phyloP scores from a whole-genome alignment of 2,797 vertebrate genomes.

The Enteromius fasciolatus region DNA sequence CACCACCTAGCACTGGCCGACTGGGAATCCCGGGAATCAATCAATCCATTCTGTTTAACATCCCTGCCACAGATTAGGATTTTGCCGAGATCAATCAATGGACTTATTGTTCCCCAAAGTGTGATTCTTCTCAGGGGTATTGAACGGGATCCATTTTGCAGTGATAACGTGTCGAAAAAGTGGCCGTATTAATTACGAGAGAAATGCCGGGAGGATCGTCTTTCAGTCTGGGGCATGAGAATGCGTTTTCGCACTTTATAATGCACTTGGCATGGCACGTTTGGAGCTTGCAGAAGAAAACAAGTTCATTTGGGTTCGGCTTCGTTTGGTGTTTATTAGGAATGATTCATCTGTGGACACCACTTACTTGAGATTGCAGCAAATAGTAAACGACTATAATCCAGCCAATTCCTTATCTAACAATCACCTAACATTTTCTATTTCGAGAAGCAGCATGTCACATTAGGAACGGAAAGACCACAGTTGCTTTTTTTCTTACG shows the following conservation, averaged over 20 bases:
- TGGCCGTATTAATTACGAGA: constrained; percentile 77
- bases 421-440: neutral
- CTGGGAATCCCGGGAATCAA: constrained; percentile 80
- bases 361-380: neutral
- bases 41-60: constrained; percentile 77
- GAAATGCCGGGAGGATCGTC: constrained; percentile 31
- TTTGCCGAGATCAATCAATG: constrained; percentile 89
- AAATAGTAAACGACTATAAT: neutral
- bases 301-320: neutral
- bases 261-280: neutral
- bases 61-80: constrained; percentile 76
- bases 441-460: neutral
- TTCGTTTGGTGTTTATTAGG: neutral
- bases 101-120: constrained; percentile 82
- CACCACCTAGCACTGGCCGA: constrained; percentile 74
- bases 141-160: constrained; percentile 75
- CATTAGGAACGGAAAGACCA: neutral
- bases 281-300: constrained; percentile 10
- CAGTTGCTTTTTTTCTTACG: neutral
- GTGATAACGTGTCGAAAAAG: constrained; percentile 84
- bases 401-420: neutral
- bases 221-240: constrained; percentile 46
- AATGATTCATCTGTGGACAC: neutral
- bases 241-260: constrained; percentile 38
- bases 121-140: constrained; percentile 75